Evolutionary conservation across 1,140 invertebrate genomes (phyloP).

Genomic region (Phocides pigmalion): DNA sequence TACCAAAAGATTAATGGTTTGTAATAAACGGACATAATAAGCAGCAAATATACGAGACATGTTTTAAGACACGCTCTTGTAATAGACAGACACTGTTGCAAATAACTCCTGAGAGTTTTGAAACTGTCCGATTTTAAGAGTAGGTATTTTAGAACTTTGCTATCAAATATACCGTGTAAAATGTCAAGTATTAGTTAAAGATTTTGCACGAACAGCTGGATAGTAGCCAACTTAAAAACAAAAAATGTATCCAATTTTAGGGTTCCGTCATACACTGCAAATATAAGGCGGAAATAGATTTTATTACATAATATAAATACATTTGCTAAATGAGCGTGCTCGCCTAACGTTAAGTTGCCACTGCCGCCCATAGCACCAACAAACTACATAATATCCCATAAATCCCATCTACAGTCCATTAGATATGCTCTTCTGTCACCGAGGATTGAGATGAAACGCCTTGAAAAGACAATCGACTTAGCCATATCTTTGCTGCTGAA

Average conservation of each 20-base stretch:
- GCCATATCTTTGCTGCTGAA: too few relatives aligned
- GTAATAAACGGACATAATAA: neutral
- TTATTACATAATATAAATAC: neutral
- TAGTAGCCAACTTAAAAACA: slow-evolving; percentile 55
- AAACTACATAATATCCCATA: too few relatives aligned
- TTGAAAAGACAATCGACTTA: too few relatives aligned
- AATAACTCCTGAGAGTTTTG: slow-evolving; percentile 5
- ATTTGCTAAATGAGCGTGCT: too few relatives aligned
- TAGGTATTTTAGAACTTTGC: slow-evolving; percentile 18
- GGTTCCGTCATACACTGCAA: neutral
- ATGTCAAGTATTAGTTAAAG: slow-evolving; percentile 57
- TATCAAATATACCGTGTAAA: slow-evolving; percentile 46
- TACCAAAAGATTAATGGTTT: neutral
- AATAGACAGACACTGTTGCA: neutral
- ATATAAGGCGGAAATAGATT: neutral
- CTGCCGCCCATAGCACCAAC: too few relatives aligned
- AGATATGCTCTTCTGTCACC: too few relatives aligned
- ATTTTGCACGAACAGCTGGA: slow-evolving; percentile 61
- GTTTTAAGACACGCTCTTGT: slow-evolving; percentile 1
- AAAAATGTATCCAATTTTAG: slow-evolving; percentile 43
- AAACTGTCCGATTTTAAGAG: slow-evolving; percentile 12
- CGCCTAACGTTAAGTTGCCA: too few relatives aligned
- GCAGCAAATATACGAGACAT: slow-evolving; percentile 10
- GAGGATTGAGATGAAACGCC: too few relatives aligned
- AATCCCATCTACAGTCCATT: too few relatives aligned